Base-by-base conservation (phyloP, 1,140 invertebrate genomes). In the Oedothorax gibbosus region DNA sequence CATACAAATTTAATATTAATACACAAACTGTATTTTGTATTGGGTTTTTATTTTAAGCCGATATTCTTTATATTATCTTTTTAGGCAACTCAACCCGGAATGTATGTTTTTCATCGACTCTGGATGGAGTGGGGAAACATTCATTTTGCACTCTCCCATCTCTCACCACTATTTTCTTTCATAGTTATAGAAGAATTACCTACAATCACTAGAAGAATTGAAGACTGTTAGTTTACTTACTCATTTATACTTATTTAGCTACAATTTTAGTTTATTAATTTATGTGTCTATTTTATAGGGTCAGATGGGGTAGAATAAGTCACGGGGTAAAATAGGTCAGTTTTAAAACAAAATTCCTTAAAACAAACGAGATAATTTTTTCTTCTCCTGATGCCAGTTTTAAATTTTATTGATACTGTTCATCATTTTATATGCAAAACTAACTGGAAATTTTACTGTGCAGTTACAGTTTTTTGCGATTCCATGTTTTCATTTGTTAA, bases 41-140 rank as follows among this genome's bases (percentile, higher is more conserved):
- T 35, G n/a, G n/a, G 35, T 53, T 73, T 51, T 54, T 51, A 12
- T 73, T 73, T 53, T 50, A 50, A 73, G 14, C 20, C 14, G n/a
- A 20, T 65, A 51, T 57, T 20, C 20, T 49, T 0, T 49, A 20
- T 50, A 20, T 50, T 68, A 35, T 53, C 50, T 77, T 69, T 82
- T 54, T 14, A 83, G 80, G 65, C 51, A 12, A n/a, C 51, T 64
- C 65, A 86, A 49, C 7, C 57, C 35, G 86, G 86, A 9, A 15
- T 84, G 7, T 83, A 72, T 84, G 21, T 66, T 51, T 84, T 86
- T 68, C 62, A 83, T 51, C 86, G 78, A 35, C 57, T 86, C 10
- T 75, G 73, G 72, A 68, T 86, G 54, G 86, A 83, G 66, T 86
- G 86, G 86, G 86, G 81, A 20, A 86, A 86, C n/a, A 78, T 86